Percentiles rank a stretch among this genome's conserved stretches.
phyloP scores from a whole-genome alignment of 2,113 vertebrate species.

The Dasyurus viverrinus region DNA sequence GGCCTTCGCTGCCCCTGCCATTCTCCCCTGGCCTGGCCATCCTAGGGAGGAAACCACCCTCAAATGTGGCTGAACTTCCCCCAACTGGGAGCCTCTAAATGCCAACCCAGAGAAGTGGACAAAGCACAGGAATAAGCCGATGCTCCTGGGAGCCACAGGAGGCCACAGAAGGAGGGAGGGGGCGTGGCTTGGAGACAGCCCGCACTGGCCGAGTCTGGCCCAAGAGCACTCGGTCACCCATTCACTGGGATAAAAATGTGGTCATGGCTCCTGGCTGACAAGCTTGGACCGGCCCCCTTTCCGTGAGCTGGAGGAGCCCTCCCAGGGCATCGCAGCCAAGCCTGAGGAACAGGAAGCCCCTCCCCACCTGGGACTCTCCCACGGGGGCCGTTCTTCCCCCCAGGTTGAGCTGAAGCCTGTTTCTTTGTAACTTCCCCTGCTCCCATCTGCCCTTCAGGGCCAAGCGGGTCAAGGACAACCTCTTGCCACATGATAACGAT shows the following conservation, averaged over 20 bases:
- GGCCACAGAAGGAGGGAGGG: background rate
- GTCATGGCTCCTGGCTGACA: rapidly evolving
- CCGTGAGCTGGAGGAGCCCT: background rate
- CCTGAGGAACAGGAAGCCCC: background rate
- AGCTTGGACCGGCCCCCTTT: background rate
- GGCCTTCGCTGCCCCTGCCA: background rate
- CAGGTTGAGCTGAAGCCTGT: background rate
- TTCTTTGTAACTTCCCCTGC: background rate
- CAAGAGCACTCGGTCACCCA: background rate
- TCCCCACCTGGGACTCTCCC: background rate
- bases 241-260: background rate
- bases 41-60: background rate
- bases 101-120: background rate
- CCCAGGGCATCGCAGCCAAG: no score
- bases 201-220: background rate
- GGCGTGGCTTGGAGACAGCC: background rate
- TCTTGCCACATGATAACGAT: background rate
- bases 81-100: background rate
- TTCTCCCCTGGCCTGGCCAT: background rate
- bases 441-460: background rate
- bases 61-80: background rate
- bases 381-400: background rate
- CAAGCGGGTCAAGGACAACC: background rate
- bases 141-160: background rate
- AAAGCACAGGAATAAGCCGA: background rate